phyloP scores from a whole-genome alignment of 2,888 invertebrate species.

The Thysanoteuthis rhombus region DNA sequence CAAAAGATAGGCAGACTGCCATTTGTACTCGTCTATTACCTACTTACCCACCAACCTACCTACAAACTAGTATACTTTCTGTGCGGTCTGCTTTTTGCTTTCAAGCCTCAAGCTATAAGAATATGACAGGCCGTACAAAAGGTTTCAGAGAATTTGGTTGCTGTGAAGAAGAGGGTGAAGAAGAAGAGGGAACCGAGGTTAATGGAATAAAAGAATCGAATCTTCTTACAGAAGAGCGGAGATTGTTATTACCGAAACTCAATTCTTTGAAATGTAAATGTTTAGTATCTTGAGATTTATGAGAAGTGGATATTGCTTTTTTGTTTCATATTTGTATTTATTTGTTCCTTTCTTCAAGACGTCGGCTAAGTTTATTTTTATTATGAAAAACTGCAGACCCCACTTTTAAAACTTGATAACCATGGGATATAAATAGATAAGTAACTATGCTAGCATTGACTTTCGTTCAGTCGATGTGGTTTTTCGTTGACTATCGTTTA shows the following conservation, averaged over 20 bases:
- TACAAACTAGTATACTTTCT: neutral
- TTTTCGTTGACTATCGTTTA: too few species aligned
- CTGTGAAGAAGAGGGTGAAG: neutral
- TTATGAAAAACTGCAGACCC: neutral
- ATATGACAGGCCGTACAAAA: neutral
- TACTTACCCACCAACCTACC: neutral
- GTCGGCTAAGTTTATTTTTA: neutral
- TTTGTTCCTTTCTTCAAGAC: neutral
- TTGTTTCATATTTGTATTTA: neutral
- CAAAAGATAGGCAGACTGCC: neutral
- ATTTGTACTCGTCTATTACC: neutral
- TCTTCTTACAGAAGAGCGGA: neutral
- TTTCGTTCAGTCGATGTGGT: neutral
- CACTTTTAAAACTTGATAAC: neutral
- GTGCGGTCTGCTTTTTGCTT: neutral
- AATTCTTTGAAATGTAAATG: neutral
- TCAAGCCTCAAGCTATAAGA: neutral
- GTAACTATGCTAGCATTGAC: neutral
- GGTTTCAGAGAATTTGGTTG: neutral
- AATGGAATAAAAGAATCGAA: neutral
- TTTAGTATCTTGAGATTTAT: constrained; percentile 12
- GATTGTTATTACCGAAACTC: neutral
- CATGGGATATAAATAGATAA: neutral
- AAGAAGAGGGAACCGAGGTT: neutral
- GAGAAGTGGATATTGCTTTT: neutral